Conservation (phyloP, 2,797 vertebrate genomes). For the Trematomus bernacchii region DNA sequence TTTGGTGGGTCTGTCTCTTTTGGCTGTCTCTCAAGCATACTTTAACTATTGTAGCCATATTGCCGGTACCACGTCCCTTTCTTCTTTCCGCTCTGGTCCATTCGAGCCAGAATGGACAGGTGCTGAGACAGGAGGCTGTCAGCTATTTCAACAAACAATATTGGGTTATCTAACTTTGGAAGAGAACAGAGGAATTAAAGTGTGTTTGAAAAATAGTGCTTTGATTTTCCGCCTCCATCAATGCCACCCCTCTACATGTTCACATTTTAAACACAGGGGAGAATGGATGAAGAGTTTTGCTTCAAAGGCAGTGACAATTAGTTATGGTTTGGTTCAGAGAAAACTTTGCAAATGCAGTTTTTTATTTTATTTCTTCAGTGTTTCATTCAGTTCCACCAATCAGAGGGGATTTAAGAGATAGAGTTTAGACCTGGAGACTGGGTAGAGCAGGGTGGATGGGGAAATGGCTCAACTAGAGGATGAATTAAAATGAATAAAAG, state of each 20-base stretch:
- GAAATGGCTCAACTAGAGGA: conserved; percentile 74
- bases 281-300: conserved; percentile 21
- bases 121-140: conserved; percentile 75
- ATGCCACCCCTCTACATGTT: conserved; percentile 18
- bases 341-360: conserved; percentile 59
- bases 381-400: conserved; percentile 65
- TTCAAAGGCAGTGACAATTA: conserved; percentile 54
- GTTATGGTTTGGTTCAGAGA: conserved; percentile 37
- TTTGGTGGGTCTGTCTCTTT: conserved; percentile 77
- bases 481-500: conserved; percentile 83
- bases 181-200: conserved; percentile 50
- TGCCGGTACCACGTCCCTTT: conserved; percentile 61
- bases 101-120: conserved; percentile 71
- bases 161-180: conserved; percentile 72
- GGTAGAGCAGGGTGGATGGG: conserved; percentile 59
- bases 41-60: conserved; percentile 76
- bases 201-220: conserved; percentile 14
- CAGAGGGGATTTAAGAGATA: conserved; percentile 77
- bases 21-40: conserved; percentile 82
- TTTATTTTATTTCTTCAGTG: conserved; percentile 46
- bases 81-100: conserved; percentile 63
- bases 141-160: conserved; percentile 68
- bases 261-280: conserved; percentile 26
- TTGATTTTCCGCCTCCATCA: conserved; percentile 51
- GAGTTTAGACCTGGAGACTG: conserved; percentile 67